Conservation (phyloP, 2,113 vertebrate genomes). For the Hypomesus transpacificus region DNA sequence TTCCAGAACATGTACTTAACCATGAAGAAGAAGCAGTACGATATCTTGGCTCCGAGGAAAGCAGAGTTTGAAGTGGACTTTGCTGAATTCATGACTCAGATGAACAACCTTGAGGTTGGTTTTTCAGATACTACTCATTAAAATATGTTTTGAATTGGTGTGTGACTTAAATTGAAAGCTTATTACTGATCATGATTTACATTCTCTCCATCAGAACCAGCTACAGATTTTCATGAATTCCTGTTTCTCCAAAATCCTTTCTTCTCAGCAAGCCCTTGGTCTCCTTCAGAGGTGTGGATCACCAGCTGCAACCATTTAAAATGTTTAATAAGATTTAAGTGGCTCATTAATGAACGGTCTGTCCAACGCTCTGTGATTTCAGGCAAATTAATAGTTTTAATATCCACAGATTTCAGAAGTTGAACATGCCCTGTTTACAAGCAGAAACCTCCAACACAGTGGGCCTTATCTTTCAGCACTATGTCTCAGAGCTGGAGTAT, state of each 20-base stretch:
- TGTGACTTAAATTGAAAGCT: not conserved
- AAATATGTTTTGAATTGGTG: not conserved
- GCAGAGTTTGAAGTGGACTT: slow-evolving; percentile 80
- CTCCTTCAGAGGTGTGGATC: slow-evolving; percentile 73
- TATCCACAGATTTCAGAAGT: slow-evolving; percentile 75
- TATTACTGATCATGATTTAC: not conserved
- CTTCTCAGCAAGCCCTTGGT: slow-evolving; percentile 73
- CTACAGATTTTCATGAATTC: slow-evolving; percentile 76
- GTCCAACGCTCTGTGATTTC: not conserved
- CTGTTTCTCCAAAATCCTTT: slow-evolving; percentile 74
- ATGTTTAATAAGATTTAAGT: not conserved
- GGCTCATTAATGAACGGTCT: not conserved
- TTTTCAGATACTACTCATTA: not conserved
- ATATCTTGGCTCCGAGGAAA: slow-evolving; percentile 74
- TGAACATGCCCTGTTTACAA: slow-evolving; percentile 77
- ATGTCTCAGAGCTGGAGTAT: slow-evolving; percentile 73
- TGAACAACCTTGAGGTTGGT: slow-evolving; percentile 73
- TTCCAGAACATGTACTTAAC: slow-evolving; percentile 73
- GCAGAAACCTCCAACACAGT: slow-evolving; percentile 60
- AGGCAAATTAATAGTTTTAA: not conserved
- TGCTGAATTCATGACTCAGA: slow-evolving; percentile 72
- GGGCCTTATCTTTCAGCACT: slow-evolving; percentile 72
- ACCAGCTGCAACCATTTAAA: not conserved
- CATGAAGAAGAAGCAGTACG: slow-evolving; percentile 76
- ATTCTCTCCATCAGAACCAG: slow-evolving; percentile 66